Conservation (phyloP, 92 coral and sea anemone species). For the Porites evermanni region DNA sequence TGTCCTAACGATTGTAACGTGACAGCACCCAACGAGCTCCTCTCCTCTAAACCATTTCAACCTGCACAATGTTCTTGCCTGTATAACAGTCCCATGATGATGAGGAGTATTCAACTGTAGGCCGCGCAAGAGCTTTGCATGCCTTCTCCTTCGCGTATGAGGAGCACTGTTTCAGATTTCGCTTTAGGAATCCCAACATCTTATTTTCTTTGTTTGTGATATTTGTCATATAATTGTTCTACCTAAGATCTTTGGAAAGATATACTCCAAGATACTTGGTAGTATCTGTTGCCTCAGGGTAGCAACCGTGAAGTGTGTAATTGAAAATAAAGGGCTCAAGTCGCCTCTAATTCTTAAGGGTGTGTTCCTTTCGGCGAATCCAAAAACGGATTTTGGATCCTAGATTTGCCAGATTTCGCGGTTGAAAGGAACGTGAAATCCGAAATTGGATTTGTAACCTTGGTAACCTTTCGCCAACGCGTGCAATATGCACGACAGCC, state of each 20-base stretch:
- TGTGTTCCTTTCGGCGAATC: too few relatives aligned
- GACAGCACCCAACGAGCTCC: constrained; percentile 20
- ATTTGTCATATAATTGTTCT: constrained; percentile 25
- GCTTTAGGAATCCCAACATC: constrained; percentile 14
- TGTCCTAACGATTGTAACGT: too few relatives aligned
- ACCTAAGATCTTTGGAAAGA: constrained; percentile 49
- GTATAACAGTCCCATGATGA: constrained; percentile 28
- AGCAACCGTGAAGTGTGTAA: background rate
- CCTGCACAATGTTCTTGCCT: constrained; percentile 18
- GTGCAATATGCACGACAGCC: too few relatives aligned
- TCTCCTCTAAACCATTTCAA: constrained; percentile 29
- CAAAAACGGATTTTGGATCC: too few relatives aligned
- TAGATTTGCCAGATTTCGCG: too few relatives aligned
- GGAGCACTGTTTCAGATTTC: constrained; percentile 19
- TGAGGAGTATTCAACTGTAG: constrained; percentile 24
- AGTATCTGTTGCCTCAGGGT: constrained; percentile 21
- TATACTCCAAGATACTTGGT: constrained; percentile 50
- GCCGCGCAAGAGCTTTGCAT: constrained; percentile 10
- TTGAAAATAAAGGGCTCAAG: background rate
- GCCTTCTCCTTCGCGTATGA: constrained; percentile 33
- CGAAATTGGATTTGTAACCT: too few relatives aligned
- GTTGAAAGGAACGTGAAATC: too few relatives aligned
- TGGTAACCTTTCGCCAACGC: too few relatives aligned
- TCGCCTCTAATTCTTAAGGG: constrained; percentile 5
- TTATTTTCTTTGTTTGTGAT: constrained; percentile 40